Conservation (phyloP, 23 tunicate species). For the Ciona savignyi region DNA sequence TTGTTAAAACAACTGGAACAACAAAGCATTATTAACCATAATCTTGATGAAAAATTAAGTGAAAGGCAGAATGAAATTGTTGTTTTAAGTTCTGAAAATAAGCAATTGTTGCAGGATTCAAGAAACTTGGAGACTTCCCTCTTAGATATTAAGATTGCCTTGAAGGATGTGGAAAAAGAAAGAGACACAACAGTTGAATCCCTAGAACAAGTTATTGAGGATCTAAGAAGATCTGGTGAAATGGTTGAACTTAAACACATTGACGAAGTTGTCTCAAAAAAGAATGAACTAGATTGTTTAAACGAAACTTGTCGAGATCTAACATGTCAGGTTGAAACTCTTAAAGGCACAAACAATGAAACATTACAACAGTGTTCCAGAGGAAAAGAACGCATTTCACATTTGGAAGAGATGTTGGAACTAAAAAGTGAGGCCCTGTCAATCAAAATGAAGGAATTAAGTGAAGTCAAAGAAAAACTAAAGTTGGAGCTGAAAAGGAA, state of each 20-base stretch:
- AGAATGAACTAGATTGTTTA: not conserved
- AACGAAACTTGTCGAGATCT: not conserved
- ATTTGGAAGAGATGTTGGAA: not conserved
- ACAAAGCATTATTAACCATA: not conserved
- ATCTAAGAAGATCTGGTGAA: not conserved
- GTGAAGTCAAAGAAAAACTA: not conserved
- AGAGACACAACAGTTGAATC: not conserved
- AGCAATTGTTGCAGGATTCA: not conserved
- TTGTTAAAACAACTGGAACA: not conserved
- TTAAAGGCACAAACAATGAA: not conserved
- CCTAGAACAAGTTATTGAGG: not conserved
- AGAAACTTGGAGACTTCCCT: not conserved
- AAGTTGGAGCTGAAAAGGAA: not conserved
- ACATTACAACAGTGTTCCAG: not conserved
- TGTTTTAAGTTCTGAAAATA: not conserved
- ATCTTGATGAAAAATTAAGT: not conserved
- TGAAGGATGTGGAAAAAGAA: not conserved
- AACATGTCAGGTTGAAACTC: not conserved
- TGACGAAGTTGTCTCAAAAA: not conserved
- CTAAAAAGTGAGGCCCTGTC: not conserved
- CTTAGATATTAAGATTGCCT: not conserved
- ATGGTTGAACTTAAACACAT: not conserved
- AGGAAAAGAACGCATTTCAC: not conserved
- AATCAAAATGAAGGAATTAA: not conserved
- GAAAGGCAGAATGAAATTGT: not conserved